Percentiles rank a stretch among this genome's conserved stretches.
Evolutionary conservation across 2,797 vertebrate species (phyloP).

Genomic region (Chromis chromis): DNA sequence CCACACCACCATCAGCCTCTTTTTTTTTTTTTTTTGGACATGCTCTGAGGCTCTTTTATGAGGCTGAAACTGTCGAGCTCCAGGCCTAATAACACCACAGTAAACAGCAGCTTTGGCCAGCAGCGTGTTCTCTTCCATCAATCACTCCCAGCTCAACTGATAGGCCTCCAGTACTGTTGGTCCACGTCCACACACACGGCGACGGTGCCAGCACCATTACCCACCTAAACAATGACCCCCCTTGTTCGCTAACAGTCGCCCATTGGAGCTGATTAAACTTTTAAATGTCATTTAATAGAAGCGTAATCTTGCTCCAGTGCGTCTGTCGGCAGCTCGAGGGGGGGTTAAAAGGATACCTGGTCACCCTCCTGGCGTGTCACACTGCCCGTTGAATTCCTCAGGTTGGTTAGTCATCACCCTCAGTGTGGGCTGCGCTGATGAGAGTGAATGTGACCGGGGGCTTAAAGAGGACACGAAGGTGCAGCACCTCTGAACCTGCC

Average conservation of each 20-base stretch:
- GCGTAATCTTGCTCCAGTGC: constrained; percentile 66
- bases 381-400: constrained; percentile 46
- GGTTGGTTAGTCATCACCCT: constrained; percentile 45
- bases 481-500: constrained; percentile 45
- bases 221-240: constrained; percentile 71
- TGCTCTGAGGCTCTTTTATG: constrained; percentile 18
- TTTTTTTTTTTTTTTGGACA: constrained; percentile 29
- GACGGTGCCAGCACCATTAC: constrained; percentile 65
- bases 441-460: constrained; percentile 59
- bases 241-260: constrained; percentile 72
- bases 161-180: constrained; percentile 54
- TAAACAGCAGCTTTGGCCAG: constrained; percentile 31
- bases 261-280: constrained; percentile 82
- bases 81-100: constrained; percentile 6
- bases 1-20: not conserved
- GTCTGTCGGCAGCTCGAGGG: constrained; percentile 68
- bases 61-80: constrained; percentile 18
- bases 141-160: constrained; percentile 61
- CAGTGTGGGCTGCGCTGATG: constrained; percentile 45
- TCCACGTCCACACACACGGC: constrained; percentile 35
- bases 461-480: constrained; percentile 35
- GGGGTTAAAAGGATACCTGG: constrained; percentile 72
- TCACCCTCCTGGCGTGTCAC: constrained; percentile 54
- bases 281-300: constrained; percentile 82
- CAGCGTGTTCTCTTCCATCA: constrained; percentile 48